These are phyloP conservation scores for Ecliptopera silaceata DNA, from an alignment of 2,888 invertebrate genomes.

Conservation along the genomic window DNA sequence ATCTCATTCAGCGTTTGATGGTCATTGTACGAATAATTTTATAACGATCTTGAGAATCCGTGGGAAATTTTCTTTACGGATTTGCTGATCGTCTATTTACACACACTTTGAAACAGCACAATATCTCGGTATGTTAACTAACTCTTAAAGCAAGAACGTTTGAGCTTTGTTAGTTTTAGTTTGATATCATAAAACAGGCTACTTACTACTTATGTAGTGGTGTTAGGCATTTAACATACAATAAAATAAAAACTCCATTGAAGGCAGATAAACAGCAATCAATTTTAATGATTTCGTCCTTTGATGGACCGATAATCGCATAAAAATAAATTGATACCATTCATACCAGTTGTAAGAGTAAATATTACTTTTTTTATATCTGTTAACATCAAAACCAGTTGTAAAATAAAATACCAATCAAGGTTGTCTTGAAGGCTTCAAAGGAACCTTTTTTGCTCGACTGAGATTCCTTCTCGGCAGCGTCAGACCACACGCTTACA, in stretches of 20 bases:
- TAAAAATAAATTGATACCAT: conserved; percentile 6
- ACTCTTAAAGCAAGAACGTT: too few species aligned
- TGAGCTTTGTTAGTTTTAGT: too few species aligned
- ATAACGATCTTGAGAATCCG: conserved; percentile 8
- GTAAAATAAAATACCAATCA: conserved; percentile 22
- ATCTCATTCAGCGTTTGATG: conserved; percentile 10
- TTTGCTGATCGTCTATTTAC: too few species aligned
- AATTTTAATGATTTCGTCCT: not conserved
- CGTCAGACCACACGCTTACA: conserved; percentile 24
- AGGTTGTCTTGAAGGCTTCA: conserved; percentile 21
- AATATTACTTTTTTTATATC: conserved; percentile 5
- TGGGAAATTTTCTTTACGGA: conserved; percentile 3
- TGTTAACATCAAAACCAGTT: conserved; percentile 18
- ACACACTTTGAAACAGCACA: too few species aligned
- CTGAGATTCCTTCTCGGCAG: conserved; percentile 18
- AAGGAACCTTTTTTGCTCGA: conserved; percentile 20
- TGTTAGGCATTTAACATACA: too few species aligned
- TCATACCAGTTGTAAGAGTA: not conserved
- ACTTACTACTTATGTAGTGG: too few species aligned
- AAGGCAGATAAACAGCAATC: not conserved
- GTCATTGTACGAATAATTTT: conserved; percentile 2
- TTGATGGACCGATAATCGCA: not conserved
- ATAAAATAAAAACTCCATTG: not conserved
- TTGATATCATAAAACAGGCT: too few species aligned
- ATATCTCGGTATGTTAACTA: too few species aligned